phyloP scores from a whole-genome alignment of 2,113 vertebrate genomes.

The Halichoerus grypus region DNA sequence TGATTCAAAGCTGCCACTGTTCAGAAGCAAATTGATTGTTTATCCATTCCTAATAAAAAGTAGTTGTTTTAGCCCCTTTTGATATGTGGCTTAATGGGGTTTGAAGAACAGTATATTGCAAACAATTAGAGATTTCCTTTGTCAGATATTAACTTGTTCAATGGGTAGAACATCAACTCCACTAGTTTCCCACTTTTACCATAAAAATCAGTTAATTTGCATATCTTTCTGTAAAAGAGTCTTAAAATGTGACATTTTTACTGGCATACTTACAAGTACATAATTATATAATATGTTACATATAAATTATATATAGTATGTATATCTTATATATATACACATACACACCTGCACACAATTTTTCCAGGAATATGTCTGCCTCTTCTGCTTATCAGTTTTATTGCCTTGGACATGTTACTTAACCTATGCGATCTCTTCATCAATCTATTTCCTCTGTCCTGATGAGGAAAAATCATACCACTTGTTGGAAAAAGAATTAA shows the following conservation, averaged over 20 bases:
- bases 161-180: conserved; percentile 42
- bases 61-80: conserved; percentile 50
- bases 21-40: conserved; percentile 9
- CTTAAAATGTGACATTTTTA: conserved; percentile 36
- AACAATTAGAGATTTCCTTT: conserved; percentile 61
- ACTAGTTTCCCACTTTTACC: conserved; percentile 1
- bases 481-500: conserved; percentile 59
- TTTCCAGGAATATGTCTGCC: not conserved
- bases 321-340: not conserved
- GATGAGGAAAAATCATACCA: not conserved
- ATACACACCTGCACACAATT: not conserved
- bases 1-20: conserved; percentile 5
- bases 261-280: not conserved
- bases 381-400: not conserved
- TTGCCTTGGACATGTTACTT: not conserved
- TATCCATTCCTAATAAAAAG: conserved; percentile 45
- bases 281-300: not conserved
- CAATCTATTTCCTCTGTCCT: conserved; percentile 2
- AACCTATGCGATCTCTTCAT: not conserved
- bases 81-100: conserved; percentile 2
- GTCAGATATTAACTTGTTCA: conserved; percentile 56
- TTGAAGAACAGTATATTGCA: conserved; percentile 53
- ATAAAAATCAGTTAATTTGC: conserved; percentile 26
- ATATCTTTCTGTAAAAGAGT: conserved; percentile 8
- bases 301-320: not conserved